Evolutionary conservation across 2,797 vertebrate species (phyloP).

Genomic region (Benthosema pterotum): DNA sequence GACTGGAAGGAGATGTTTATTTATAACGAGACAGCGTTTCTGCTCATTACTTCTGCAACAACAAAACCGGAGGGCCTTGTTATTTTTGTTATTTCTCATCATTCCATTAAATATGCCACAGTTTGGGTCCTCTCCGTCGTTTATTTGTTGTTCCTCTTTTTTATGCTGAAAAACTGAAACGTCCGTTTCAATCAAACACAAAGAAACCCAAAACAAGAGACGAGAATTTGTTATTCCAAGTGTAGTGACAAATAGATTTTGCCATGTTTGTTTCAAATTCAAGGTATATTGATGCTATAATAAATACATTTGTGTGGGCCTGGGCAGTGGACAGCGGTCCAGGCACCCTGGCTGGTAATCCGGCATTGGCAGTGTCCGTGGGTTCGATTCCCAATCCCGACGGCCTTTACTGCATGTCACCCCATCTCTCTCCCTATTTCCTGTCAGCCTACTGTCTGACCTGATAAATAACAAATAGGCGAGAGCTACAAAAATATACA

Average conservation of each 20-base stretch:
- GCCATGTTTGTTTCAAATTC: no score
- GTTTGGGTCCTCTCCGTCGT: background rate
- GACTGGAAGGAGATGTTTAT: slow-evolving; percentile 30
- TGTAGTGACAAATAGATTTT: background rate
- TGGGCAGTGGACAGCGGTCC: no score
- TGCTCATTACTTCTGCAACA: slow-evolving; percentile 13
- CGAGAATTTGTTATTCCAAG: background rate
- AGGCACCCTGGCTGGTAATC: no score
- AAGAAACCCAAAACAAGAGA: background rate
- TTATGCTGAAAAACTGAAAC: background rate
- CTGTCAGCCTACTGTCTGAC: no score
- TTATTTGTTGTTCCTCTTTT: slow-evolving; percentile 4
- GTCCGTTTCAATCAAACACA: slow-evolving; percentile 2
- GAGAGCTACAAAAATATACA: no score
- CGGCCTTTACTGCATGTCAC: no score
- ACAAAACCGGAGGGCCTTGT: slow-evolving; percentile 27
- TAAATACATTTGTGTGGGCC: no score
- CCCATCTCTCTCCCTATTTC: no score
- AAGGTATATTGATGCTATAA: no score
- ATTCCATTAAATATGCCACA: background rate
- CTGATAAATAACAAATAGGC: no score
- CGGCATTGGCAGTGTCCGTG: no score
- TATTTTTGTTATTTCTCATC: slow-evolving; percentile 40
- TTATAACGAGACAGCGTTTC: slow-evolving; percentile 16
- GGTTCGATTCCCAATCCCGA: no score